Base-by-base conservation (phyloP, 2,888 invertebrate species). In the Apamea crenata region DNA sequence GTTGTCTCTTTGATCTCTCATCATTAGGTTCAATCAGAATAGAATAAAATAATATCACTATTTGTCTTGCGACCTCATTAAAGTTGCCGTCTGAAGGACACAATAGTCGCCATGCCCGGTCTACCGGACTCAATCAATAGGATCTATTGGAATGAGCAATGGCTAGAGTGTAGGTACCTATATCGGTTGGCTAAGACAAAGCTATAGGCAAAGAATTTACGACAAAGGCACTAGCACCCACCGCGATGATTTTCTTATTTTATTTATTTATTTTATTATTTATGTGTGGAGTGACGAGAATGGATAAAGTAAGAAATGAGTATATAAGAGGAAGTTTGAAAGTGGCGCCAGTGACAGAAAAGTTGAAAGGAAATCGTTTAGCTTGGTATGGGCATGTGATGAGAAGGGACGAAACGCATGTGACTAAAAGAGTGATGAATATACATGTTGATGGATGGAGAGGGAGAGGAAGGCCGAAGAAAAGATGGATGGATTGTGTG, bases 51-150 rank as follows among this genome's bases (percentile, higher is more conserved):
- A 85, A 86, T 83, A 83, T 67, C 44, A n/a, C 36, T 70, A 44
- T 85, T 85, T 85, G 77, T 78, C 71, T 76, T 71, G 56, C 82
- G 74, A 85, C 71, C 82, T 85, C 77, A 82, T 86, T 86, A 76
- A 74, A 80, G 77, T 85, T 65, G 72, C 50, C 65, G 70, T 66
- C 68, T 76, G 68, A 76, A 74, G 68, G 77, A 72, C 59, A 75
- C 84, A 77, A 75, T 77, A 74, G 77, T 67, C 25, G 63, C 47
- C 36, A 67, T 71, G 84, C 56, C 16, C 78, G 84, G 88, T 87
- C 87, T 82, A 56, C 59, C 85, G 74, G 59, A 81, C 53, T 56
- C 88, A 81, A 88, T 86, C 78, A 86, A 84, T 81, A 75, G 74
- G 10, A 74, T 65, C 25, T 53, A 77, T 78, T 63, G 75, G 84